Evolutionary conservation across 2,797 vertebrate genomes (phyloP), one percentile per base, ranked within the genome.

Genomic region (Tapera naevia): DNA sequence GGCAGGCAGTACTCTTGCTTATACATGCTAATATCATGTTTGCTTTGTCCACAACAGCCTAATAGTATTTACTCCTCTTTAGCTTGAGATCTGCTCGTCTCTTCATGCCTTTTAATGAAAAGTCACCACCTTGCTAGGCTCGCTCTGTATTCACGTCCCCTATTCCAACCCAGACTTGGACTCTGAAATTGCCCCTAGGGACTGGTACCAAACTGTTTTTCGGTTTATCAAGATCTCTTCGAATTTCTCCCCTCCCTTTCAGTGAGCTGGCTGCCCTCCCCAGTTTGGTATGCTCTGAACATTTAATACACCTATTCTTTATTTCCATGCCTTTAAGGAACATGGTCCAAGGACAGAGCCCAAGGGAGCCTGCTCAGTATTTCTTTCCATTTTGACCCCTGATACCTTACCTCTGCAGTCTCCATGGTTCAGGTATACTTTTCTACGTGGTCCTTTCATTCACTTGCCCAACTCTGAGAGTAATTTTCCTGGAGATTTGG

Each of bases 391-490:
- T 92, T 88, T 84, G 93, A 81, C 64, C 73, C 46, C 70, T 73
- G 89, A 72, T 94, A 62, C 64, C 17, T 94, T 95, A 91, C 83
- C 58, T 86, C 75, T 78, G 41, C 67, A 56, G 11, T 46, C 86
- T 61, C 33, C 19, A 5, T 22, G 43, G 51, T 86, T 75, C 78
- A 79, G 73, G 51, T 62, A 81, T 51, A 58, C 88, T 88, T 96
- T 94, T 81, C 80, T 88, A 50, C 56, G 5, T 18, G 71, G 39
- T 25, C 45, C 78, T 96, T 93, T 88, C 82, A 91, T 93, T 93
- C 64, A 24, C 50, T 93, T 86, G 70, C 37, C 78, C 80, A 83
- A 84, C 45, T 93, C 9, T 1, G 41, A 73, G 46, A 71, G 24
- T 51, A 28, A 39, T 84, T 94, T 89, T 89, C 53, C 73, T 67